phyloP scores from a whole-genome alignment of 2,888 invertebrate genomes.

The Pandemis heparana region DNA sequence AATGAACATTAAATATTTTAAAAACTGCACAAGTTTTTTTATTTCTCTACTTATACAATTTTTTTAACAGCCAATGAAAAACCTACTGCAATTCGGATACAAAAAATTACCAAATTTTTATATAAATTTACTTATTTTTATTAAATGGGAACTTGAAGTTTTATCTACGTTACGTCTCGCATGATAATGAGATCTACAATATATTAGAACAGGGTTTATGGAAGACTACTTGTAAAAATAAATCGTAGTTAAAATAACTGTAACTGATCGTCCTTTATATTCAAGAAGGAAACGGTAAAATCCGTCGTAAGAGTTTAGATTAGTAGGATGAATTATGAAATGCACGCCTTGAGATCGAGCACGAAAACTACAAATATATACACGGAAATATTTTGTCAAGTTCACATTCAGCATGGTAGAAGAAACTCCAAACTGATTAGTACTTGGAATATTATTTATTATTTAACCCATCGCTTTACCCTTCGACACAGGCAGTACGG shows the following conservation, averaged over 20 bases:
- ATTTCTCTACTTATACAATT: background rate
- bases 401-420: background rate
- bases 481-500: too few species aligned
- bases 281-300: conserved; percentile 12
- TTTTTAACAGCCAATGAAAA: background rate
- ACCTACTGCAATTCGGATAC: background rate
- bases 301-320: conserved; percentile 13
- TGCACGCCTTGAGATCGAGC: conserved; percentile 23
- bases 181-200: conserved; percentile 67
- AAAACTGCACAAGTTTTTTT: background rate
- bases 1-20: background rate
- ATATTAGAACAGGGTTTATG: conserved; percentile 63
- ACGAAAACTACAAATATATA: conserved; percentile 18
- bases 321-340: conserved; percentile 9
- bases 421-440: conserved; percentile 1
- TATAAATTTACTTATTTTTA: conserved; percentile 10
- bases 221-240: conserved; percentile 64
- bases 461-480: too few species aligned
- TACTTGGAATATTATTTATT: background rate
- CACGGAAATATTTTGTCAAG: conserved; percentile 10
- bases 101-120: background rate
- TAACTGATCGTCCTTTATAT: background rate
- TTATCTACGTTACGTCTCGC: conserved; percentile 40
- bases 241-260: conserved; percentile 9
- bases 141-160: conserved; percentile 20